Base-by-base conservation (phyloP, 2,797 vertebrate species). In the Amblyraja radiata region DNA sequence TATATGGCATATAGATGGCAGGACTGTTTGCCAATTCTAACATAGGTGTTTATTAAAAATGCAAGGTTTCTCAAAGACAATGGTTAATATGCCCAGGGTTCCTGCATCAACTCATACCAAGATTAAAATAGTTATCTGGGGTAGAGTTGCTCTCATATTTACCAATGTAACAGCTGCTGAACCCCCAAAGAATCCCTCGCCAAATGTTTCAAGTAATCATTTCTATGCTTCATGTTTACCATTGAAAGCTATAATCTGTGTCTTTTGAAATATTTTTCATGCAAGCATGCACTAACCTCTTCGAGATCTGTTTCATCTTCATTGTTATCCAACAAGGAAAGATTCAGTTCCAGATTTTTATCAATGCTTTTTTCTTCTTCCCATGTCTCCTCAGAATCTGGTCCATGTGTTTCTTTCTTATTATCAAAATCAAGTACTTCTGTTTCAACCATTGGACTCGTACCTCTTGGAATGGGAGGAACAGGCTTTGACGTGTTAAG, bases 301-400 rank as follows among this genome's bases (percentile, higher is more conserved):
- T 98, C 97, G 93, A 96, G 97, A 94, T 99, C 98, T 71, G 96
- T 94, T 93, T 98, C 97, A 73, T 97, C 97, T 9, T 96, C 97
- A 54, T 95, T 96, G 63, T 95, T 93, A 83, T 58, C 95, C 71
- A 97, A 94, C 93, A 95, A 94, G 0, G 96, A 95, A 83, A 97
- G 94, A 84, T 97, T 96, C 88, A 96, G 94, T 8, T 93, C 94
- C 81, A 97, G 94, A 94, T 93, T 94, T 93, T 83, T 84, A 0
- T 94, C 94, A 84, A 39, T 94, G 28, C 94, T 95, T 25, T 14
- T 94, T 25, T 13, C 36, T 63, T 83, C 65, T 84, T 94, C 94
- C 94, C 94, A 95, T 28, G 23, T 3, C 13, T 94, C 94, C 93
- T 95, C 95, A 7, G 93, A 14, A 36, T 95, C 94, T 46, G 95